Evolutionary conservation across 1,140 invertebrate species (phyloP).

Genomic region (Melanaphis sacchari): DNA sequence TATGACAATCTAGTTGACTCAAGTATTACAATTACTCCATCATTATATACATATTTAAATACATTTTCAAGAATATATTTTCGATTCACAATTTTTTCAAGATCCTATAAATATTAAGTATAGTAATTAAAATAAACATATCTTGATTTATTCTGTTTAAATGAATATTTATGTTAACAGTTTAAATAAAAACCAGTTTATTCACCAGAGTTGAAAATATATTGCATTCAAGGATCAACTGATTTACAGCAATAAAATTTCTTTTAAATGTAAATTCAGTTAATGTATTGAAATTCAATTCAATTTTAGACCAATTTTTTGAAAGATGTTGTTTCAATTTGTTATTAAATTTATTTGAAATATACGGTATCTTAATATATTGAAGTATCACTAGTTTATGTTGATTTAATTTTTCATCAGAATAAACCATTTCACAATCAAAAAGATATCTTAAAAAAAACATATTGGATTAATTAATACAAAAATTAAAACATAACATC

Average conservation of each 20-base stretch:
- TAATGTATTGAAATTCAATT: not conserved
- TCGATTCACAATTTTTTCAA: not conserved
- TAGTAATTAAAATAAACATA: not conserved
- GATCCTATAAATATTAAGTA: not conserved
- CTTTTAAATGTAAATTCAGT: not conserved
- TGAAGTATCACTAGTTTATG: not conserved
- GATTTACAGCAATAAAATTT: not conserved
- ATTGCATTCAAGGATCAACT: not conserved
- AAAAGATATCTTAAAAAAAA: constrained; percentile 27
- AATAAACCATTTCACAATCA: not conserved
- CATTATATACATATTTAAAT: not conserved
- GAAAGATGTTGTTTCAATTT: not conserved
- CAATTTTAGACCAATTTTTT: not conserved
- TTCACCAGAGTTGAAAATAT: not conserved
- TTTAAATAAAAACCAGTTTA: not conserved
- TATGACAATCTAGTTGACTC: not conserved
- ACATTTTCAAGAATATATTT: not conserved
- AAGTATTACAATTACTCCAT: not conserved
- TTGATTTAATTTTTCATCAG: not conserved
- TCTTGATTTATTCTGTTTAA: not conserved
- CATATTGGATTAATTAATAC: not conserved
- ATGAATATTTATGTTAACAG: not conserved
- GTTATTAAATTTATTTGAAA: not conserved
- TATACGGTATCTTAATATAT: not conserved
- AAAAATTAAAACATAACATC: not conserved